These are phyloP conservation scores for Syngnathus typhle DNA, from an alignment of 2,113 vertebrate genomes.

Conservation along the genomic window DNA sequence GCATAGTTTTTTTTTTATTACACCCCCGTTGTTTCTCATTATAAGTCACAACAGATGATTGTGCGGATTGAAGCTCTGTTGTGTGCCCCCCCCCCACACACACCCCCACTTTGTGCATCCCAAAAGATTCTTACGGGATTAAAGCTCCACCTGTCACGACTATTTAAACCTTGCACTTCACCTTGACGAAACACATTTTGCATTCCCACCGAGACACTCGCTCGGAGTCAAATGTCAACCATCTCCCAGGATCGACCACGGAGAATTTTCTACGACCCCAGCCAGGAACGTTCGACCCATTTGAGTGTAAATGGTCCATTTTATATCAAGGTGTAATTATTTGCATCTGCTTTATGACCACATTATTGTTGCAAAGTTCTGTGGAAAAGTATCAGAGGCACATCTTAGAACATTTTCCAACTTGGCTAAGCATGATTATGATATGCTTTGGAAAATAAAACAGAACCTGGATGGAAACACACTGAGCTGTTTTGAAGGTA, in stretches of 20 bases:
- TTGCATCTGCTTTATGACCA: not conserved
- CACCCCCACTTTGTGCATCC: not conserved
- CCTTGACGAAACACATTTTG: conserved; percentile 19
- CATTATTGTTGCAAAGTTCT: conserved; percentile 1
- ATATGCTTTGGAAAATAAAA: not conserved
- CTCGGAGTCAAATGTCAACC: conserved; percentile 35
- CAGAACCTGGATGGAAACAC: not conserved
- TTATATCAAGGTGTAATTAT: not conserved
- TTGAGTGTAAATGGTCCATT: not conserved
- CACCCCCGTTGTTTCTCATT: conserved; percentile 31
- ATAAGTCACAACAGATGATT: conserved; percentile 48
- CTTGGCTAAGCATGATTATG: conserved; percentile 2
- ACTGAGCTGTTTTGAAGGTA: not conserved
- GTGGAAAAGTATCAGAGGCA: not conserved
- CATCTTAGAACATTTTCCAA: not conserved
- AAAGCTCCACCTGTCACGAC: conserved; percentile 12
- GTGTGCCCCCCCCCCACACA: not conserved
- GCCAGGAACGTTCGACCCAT: conserved; percentile 23
- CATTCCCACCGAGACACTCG: conserved; percentile 33
- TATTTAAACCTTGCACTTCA: conserved; percentile 18
- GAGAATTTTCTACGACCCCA: conserved; percentile 16
- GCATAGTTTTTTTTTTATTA: conserved; percentile 18
- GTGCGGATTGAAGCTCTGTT: conserved; percentile 41
- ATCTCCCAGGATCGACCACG: conserved; percentile 31
- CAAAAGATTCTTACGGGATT: not conserved